These are phyloP conservation scores for Ciconia maguari DNA, from an alignment of 2,113 vertebrate species.

Conservation along the genomic window DNA sequence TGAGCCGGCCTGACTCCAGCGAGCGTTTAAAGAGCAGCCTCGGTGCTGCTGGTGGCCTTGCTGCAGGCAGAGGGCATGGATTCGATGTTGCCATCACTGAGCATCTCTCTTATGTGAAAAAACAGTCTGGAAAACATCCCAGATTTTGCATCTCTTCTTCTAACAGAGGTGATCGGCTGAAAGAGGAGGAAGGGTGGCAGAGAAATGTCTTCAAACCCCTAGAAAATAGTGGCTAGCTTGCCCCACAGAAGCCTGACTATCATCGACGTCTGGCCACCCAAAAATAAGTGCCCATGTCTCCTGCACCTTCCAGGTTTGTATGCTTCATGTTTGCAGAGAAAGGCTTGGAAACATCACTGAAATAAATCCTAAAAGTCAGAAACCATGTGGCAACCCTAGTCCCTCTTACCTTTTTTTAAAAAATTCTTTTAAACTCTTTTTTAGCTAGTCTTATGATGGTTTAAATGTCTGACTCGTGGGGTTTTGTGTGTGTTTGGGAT, in stretches of 20 bases:
- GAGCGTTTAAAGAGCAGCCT: neutral
- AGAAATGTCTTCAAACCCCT: neutral
- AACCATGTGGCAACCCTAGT: neutral
- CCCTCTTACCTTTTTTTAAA: neutral
- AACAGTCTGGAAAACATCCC: neutral
- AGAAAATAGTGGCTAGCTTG: neutral
- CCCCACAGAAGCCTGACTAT: neutral
- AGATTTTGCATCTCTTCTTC: neutral
- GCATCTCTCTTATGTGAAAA: neutral
- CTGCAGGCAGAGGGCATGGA: neutral
- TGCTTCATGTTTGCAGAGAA: neutral
- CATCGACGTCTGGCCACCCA: rapidly evolving
- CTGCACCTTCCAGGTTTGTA: neutral
- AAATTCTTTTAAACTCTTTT: neutral
- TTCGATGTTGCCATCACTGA: neutral
- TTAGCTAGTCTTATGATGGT: neutral
- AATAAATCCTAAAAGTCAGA: neutral
- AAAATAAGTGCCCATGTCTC: neutral
- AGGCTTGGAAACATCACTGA: neutral
- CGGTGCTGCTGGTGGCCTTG: neutral
- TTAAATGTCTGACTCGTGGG: neutral
- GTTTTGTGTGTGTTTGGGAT: neutral
- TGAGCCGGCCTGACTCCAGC: neutral
- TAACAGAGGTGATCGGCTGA: neutral
- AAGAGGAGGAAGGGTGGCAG: neutral